A percentile compares a stretch with the other conserved stretches of the same genome.
Evolutionary conservation across 2,888 invertebrate species (phyloP).

Genomic region (Drosophila siamana): DNA sequence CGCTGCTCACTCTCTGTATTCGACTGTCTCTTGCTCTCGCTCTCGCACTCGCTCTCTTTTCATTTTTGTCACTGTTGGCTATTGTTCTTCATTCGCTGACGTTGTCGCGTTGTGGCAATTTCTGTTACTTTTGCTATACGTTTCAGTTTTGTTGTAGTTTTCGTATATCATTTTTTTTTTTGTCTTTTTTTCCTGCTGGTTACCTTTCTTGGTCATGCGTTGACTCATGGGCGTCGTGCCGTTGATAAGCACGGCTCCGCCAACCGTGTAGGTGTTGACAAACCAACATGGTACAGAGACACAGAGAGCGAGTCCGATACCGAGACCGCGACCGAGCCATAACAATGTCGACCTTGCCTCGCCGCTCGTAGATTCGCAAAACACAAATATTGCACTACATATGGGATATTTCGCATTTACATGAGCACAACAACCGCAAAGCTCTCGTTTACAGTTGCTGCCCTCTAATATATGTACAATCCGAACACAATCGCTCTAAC

Average conservation of each 20-base stretch:
- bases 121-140: conserved; percentile 56
- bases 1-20: background rate
- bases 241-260: conserved; percentile 67
- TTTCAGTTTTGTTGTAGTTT: conserved; percentile 12
- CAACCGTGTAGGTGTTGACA: conserved; percentile 60
- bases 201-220: conserved; percentile 77
- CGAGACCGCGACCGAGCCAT: conserved; percentile 15
- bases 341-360: conserved; percentile 57
- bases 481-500: conserved; percentile 10
- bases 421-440: conserved; percentile 60
- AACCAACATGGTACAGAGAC: conserved; percentile 1
- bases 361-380: conserved; percentile 24
- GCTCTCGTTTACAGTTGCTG: conserved; percentile 48
- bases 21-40: conserved; percentile 7
- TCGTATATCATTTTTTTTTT: conserved; percentile 25
- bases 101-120: conserved; percentile 65
- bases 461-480: conserved; percentile 1
- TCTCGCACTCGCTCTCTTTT: conserved; percentile 10
- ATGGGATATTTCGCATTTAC: conserved; percentile 14
- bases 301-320: background rate
- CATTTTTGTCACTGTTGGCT: conserved; percentile 41
- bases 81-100: conserved; percentile 61
- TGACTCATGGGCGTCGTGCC: conserved; percentile 67
- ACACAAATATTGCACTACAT: conserved; percentile 5
- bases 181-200: conserved; percentile 56